Conservation (phyloP, 2,888 invertebrate species). For the Aporophyla lueneburgensis region DNA sequence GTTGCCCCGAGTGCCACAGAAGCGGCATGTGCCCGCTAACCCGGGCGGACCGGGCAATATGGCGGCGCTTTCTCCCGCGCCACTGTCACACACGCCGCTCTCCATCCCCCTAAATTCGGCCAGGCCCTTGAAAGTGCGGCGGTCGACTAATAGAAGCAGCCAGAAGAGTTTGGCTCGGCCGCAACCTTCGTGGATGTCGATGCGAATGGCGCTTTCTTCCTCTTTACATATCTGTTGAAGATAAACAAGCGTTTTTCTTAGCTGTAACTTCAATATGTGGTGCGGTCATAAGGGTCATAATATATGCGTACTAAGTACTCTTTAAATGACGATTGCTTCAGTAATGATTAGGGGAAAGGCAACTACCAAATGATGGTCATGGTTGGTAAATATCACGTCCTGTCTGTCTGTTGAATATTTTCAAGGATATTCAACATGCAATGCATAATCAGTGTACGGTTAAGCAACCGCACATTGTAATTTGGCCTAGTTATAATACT, state of each 20-base stretch:
- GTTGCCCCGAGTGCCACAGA: conserved; percentile 96
- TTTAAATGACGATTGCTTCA: not conserved
- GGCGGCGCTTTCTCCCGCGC: conserved; percentile 49
- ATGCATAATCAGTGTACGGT: too few relatives aligned
- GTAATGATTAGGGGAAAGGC: not conserved
- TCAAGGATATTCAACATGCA: not conserved
- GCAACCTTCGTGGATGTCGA: conserved; percentile 99
- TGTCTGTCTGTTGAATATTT: not conserved
- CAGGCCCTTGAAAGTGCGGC: conserved; percentile 97
- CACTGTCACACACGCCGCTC: conserved; percentile 73
- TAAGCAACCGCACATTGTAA: too few relatives aligned
- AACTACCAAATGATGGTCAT: not conserved
- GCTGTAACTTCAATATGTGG: not conserved
- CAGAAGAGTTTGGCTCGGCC: conserved; percentile 99
- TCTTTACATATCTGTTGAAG: conserved; percentile 96
- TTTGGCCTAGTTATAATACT: too few relatives aligned
- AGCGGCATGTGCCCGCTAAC: conserved; percentile 95
- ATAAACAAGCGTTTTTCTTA: not conserved
- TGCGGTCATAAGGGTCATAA: not conserved
- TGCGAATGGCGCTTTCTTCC: conserved; percentile 98
- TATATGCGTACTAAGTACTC: not conserved
- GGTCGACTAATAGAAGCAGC: conserved; percentile 98
- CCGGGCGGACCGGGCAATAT: conserved; percentile 78
- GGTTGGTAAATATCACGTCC: not conserved
- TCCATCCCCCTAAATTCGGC: conserved; percentile 96